Percentiles rank a stretch among this genome's conserved stretches.
These are phyloP conservation scores for Cottoperca gobio DNA, from an alignment of 2,797 vertebrate genomes.

Conservation along the genomic window DNA sequence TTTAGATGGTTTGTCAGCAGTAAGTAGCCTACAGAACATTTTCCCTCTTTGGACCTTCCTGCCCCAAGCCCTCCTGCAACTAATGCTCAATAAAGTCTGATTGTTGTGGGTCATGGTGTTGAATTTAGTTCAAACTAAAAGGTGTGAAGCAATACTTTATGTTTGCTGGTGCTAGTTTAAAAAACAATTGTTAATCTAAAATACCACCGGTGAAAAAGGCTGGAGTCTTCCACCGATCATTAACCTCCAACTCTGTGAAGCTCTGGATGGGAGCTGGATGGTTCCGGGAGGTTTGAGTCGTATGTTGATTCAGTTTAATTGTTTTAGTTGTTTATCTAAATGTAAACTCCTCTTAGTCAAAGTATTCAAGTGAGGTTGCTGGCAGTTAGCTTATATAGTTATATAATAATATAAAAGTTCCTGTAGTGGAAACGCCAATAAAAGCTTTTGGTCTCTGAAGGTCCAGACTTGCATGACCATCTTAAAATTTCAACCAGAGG, in stretches of 20 bases:
- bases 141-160: background rate
- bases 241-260: background rate
- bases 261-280: too few relatives aligned
- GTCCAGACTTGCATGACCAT: background rate
- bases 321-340: too few relatives aligned
- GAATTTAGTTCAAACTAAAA: background rate
- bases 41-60: background rate
- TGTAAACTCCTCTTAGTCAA: too few relatives aligned
- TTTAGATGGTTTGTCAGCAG: background rate
- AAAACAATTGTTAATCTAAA: background rate
- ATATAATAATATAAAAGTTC: too few relatives aligned
- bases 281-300: too few relatives aligned
- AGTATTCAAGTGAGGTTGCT: too few relatives aligned
- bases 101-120: background rate
- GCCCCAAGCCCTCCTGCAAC: background rate
- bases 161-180: background rate
- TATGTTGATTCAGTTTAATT: background rate
- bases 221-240: background rate
- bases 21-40: too few relatives aligned
- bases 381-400: too few relatives aligned
- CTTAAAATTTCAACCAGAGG: too few relatives aligned
- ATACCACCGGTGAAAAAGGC: background rate
- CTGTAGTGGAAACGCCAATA: too few relatives aligned
- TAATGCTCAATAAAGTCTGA: background rate
- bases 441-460: too few relatives aligned